Base-by-base conservation (phyloP, 2,888 invertebrate genomes). In the Melanotus villosus region DNA sequence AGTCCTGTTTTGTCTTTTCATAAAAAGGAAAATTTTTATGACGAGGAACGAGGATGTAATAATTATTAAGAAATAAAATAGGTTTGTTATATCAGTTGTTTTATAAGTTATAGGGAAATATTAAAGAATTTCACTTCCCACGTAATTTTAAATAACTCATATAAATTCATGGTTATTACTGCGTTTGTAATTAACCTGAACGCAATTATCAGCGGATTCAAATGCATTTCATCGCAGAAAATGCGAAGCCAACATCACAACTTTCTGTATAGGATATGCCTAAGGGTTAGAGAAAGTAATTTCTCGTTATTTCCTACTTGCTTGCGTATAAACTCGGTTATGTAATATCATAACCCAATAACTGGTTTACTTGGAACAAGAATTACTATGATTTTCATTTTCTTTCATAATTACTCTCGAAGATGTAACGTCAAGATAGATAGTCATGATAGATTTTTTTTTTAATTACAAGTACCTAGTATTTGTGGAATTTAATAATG, bases 201-300 rank as follows among this genome's bases (percentile, higher is more conserved):
- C 7, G 26, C 26, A 26, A 7, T 26, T 26, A 26, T 26, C 7
- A 7, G 26, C 26, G 26, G 12, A 41, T n/a, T 18, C 45, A 45
- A 21, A 18, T 23, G 6, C 47, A 23, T 23, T 47, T 47, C 47
- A 10, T 47, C 21, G 14, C 21, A 45, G 41, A 41, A 21, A 38
- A 1, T 14, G 45, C 50, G 47, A 19, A 16, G 52, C 52, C 34
- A 16, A 30, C 32, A 18, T 52, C 52, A 32, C 52, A 62, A 68
- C 62, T 68, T 63, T 68, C 68, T 63, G 43, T 19, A 16, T 47
- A 21, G 41, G 52, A 41, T 57, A 38, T 34, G 65, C 68, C 59
- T 43, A 30, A 58, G 65, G 68, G 65, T 38, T 52, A 59, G 64
- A 65, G 68, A 69, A 69, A 69, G 68, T 69, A 54, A 52, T 64